Conservation (phyloP, 2,113 vertebrate genomes). For the Nerophis lumbriciformis region DNA sequence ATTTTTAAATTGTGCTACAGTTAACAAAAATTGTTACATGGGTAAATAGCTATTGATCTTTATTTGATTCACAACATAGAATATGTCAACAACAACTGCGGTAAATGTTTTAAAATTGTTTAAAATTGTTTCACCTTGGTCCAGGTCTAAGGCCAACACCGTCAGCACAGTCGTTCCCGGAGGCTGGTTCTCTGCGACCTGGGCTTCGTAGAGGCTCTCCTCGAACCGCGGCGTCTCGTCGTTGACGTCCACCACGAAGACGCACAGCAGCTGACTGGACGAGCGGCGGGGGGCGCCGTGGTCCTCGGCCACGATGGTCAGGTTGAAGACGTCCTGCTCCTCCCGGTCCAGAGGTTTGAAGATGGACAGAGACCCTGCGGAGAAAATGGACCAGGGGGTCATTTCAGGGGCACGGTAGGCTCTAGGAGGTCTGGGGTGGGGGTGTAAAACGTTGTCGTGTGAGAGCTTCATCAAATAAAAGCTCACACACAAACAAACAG, state of each 20-base stretch:
- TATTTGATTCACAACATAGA: no score
- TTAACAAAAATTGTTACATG: no score
- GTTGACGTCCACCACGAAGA: constrained; percentile 88
- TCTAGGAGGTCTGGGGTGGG: no score
- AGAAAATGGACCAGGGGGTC: constrained; percentile 27
- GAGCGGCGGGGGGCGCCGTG: constrained; percentile 82
- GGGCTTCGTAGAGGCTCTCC: constrained; percentile 75
- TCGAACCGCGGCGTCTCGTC: constrained; percentile 87
- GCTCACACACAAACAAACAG: constrained; percentile 33
- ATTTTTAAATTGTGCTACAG: no score
- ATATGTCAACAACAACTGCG: no score
- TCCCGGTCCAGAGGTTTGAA: constrained; percentile 86
- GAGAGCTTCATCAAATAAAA: constrained; percentile 53
- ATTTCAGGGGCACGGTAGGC: not conserved
- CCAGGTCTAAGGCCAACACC: constrained; percentile 80
- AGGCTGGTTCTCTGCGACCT: constrained; percentile 81
- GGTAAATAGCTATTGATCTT: no score
- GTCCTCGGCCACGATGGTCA: constrained; percentile 84
- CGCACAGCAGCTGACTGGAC: constrained; percentile 72
- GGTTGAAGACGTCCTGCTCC: constrained; percentile 79
- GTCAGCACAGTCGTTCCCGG: constrained; percentile 78
- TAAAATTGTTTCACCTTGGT: constrained; percentile 77
- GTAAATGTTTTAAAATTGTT: not conserved
- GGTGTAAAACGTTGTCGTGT: constrained; percentile 54
- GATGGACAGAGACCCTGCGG: constrained; percentile 84